Evolutionary conservation across 2,888 invertebrate species (phyloP).

Genomic region (Tipula helvola): DNA sequence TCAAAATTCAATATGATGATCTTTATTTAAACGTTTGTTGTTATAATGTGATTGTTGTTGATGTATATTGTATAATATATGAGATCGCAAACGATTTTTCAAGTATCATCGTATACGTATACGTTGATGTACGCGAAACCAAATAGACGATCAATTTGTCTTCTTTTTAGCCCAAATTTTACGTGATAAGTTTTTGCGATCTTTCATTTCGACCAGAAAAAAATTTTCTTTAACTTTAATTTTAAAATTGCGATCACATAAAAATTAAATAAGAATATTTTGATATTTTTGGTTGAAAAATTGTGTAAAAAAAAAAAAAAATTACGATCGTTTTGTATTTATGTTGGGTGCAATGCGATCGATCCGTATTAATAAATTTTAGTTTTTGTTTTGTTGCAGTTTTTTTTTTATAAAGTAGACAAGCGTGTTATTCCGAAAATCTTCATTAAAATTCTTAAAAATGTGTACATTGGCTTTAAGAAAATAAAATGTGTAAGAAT

Average conservation of each 20-base stretch:
- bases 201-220: neutral
- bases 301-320: neutral
- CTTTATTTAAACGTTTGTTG: neutral
- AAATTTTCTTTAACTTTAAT: neutral
- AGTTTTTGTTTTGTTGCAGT: neutral
- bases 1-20: neutral
- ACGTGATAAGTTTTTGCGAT: neutral
- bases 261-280: neutral
- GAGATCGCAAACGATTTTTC: neutral
- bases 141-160: neutral
- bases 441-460: slow-evolving; percentile 5
- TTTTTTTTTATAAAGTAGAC: neutral
- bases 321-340: neutral
- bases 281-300: neutral
- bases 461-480: neutral
- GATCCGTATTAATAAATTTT: neutral
- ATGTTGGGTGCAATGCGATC: neutral
- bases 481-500: neutral
- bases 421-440: neutral
- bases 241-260: slow-evolving; percentile 4
- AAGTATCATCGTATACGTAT: neutral
- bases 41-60: neutral
- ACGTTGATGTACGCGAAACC: neutral
- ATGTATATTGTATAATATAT: neutral
- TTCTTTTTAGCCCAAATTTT: neutral